Evolutionary conservation across 2,113 vertebrate species (phyloP).

Genomic region (Notiomystis cincta): DNA sequence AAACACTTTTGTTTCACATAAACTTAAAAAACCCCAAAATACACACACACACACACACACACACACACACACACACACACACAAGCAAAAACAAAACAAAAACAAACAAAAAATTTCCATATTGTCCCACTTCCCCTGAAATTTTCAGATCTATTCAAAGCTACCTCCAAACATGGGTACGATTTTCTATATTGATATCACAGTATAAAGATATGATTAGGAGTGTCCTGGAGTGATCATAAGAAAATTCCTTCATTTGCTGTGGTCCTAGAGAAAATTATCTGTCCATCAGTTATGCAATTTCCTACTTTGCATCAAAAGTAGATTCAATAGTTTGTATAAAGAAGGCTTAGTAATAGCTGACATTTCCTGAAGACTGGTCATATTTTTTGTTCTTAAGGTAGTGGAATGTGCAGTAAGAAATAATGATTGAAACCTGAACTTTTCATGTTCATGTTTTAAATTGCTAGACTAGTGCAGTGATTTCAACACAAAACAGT

Average conservation of each 20-base stretch:
- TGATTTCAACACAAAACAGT: background rate
- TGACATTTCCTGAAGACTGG: background rate
- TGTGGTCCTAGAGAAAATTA: background rate
- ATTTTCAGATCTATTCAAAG: background rate
- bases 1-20: background rate
- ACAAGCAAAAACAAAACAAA: background rate
- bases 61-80: too few species aligned
- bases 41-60: too few species aligned
- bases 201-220: background rate
- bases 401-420: background rate
- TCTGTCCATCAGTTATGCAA: background rate
- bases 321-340: background rate
- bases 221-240: background rate
- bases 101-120: background rate
- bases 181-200: background rate
- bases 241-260: background rate
- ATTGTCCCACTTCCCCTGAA: rapidly evolving
- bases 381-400: background rate
- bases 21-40: background rate
- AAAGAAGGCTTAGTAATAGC: background rate
- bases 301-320: background rate
- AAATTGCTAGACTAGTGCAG: background rate
- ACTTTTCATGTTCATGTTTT: background rate
- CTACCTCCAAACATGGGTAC: background rate
- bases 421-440: background rate